Evolutionary conservation across 2,113 vertebrate species (phyloP).

Genomic region (Daphoenositta chrysoptera): DNA sequence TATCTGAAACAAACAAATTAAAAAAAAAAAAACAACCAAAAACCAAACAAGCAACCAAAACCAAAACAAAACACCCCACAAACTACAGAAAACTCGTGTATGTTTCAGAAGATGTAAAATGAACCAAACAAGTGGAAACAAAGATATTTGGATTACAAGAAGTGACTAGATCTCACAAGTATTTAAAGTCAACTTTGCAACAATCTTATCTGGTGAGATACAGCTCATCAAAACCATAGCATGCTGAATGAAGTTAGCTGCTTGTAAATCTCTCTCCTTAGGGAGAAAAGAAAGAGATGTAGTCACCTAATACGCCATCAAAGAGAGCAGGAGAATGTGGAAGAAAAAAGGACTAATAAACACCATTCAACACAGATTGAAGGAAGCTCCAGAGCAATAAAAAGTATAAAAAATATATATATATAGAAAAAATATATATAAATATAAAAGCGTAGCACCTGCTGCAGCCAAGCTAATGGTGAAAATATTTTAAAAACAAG

Average conservation of each 20-base stretch:
- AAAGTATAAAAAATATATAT: conserved; percentile 67
- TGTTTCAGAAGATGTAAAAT: not conserved
- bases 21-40: not conserved
- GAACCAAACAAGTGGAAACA: not conserved
- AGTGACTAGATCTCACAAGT: not conserved
- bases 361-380: conserved; percentile 27
- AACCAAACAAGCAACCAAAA: not conserved
- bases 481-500: conserved; percentile 43
- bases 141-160: not conserved
- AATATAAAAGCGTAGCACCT: conserved; percentile 57
- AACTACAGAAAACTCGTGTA: accelerated
- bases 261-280: not conserved
- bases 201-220: not conserved
- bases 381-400: conserved; percentile 32
- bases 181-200: not conserved
- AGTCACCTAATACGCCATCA: not conserved
- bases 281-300: not conserved
- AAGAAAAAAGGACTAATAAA: conserved; percentile 53
- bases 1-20: not conserved
- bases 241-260: not conserved
- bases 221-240: not conserved
- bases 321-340: not conserved
- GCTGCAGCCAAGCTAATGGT: conserved; percentile 50
- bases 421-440: no score
- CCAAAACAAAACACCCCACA: not conserved